These are phyloP conservation scores for Cylloceria caligata DNA, from an alignment of 2,888 invertebrate genomes.

Conservation along the genomic window DNA sequence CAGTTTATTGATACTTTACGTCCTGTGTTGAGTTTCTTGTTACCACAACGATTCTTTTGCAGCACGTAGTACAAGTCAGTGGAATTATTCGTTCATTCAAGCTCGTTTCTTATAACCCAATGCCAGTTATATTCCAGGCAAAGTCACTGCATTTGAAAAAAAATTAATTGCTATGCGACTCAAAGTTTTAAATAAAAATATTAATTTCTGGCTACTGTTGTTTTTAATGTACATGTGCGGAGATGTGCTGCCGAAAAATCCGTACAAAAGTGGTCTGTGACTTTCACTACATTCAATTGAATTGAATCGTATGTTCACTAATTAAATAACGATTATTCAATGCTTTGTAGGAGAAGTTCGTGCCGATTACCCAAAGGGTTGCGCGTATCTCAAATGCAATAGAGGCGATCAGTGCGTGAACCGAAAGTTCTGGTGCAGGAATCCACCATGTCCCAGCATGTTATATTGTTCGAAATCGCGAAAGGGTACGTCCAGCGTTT, in stretches of 20 bases:
- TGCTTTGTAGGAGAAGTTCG: slow-evolving; percentile 39
- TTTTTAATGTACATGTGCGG: slow-evolving; percentile 41
- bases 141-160: slow-evolving; percentile 27
- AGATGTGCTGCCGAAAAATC: slow-evolving; percentile 49
- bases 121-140: slow-evolving; percentile 46
- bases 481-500: slow-evolving; percentile 70
- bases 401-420: slow-evolving; percentile 74
- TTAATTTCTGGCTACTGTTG: slow-evolving; percentile 43
- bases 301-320: not conserved
- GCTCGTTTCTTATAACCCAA: slow-evolving; percentile 40
- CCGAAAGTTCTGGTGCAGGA: slow-evolving; percentile 77
- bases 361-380: slow-evolving; percentile 68
- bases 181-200: not conserved
- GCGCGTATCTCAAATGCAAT: slow-evolving; percentile 73
- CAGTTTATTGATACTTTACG: slow-evolving; percentile 59
- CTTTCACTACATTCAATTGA: slow-evolving; percentile 16
- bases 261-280: slow-evolving; percentile 59
- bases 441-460: slow-evolving; percentile 78
- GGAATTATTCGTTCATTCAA: slow-evolving; percentile 51
- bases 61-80: slow-evolving; percentile 46
- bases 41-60: slow-evolving; percentile 59
- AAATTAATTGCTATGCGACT: slow-evolving; percentile 47
- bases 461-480: slow-evolving; percentile 76
- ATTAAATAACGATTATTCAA: not conserved
- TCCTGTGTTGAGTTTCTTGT: slow-evolving; percentile 67